phyloP scores from a whole-genome alignment of 2,888 invertebrate species.

The Opisthograptis luteolata region DNA sequence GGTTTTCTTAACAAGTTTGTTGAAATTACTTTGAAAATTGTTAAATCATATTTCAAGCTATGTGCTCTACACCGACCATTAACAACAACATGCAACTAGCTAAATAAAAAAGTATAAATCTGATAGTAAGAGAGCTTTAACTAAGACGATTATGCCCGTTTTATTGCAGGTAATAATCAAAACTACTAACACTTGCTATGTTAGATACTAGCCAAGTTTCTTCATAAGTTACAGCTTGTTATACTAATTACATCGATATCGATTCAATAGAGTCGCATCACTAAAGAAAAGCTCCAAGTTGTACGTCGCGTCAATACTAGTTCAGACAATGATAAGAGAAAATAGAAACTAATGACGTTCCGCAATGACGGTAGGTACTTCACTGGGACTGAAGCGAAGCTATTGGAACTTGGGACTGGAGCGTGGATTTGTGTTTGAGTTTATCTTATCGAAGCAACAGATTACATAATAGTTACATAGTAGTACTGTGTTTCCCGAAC shows the following conservation, averaged over 20 bases:
- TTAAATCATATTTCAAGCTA: no score
- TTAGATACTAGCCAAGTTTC: neutral
- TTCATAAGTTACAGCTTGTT: neutral
- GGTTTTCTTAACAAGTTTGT: no score
- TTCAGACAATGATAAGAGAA: constrained; percentile 71
- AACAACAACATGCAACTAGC: no score
- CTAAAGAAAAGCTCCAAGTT: constrained; percentile 46
- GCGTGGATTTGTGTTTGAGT: neutral
- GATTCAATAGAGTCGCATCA: constrained; percentile 37
- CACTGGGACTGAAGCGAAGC: constrained; percentile 15
- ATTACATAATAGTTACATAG: no score
- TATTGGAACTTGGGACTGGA: neutral
- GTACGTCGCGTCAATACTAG: constrained; percentile 53
- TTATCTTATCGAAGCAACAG: no score
- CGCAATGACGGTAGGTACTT: constrained; percentile 54
- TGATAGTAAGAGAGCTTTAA: no score
- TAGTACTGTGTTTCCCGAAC: no score
- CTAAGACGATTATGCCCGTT: no score
- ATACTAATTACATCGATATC: constrained; percentile 8
- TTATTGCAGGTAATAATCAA: neutral
- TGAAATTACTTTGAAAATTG: no score
- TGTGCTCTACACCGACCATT: no score
- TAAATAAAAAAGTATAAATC: no score
- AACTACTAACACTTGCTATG: neutral
- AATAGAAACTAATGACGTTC: constrained; percentile 74